Conservation (phyloP, 2,888 invertebrate species). For the Camponotus fellah region DNA sequence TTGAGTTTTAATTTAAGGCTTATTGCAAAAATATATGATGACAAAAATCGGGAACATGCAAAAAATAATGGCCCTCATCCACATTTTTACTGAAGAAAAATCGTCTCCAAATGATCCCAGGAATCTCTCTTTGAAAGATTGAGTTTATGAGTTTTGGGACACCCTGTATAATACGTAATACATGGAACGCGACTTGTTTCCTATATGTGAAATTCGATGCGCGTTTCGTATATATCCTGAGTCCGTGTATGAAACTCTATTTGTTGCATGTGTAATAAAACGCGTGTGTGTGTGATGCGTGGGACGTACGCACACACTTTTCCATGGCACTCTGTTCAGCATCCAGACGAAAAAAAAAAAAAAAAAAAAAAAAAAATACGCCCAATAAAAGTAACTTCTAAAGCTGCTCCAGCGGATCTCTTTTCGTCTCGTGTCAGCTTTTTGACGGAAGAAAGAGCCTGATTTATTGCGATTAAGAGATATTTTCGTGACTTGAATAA, state of each 20-base stretch:
- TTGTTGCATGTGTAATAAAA: background rate
- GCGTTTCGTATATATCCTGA: background rate
- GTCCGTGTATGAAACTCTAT: slow-evolving; percentile 30
- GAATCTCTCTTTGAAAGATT: too few relatives aligned
- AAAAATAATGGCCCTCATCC: too few relatives aligned
- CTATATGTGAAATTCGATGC: background rate
- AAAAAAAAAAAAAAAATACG: slow-evolving; percentile 67
- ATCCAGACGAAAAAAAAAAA: slow-evolving; percentile 75
- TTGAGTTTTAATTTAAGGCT: too few relatives aligned
- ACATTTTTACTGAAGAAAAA: too few relatives aligned
- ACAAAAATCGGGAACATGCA: too few relatives aligned
- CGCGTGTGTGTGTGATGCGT: slow-evolving; percentile 9
- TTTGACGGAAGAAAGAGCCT: slow-evolving; percentile 23
- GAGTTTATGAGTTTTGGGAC: too few relatives aligned
- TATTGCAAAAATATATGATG: too few relatives aligned
- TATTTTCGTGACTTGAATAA: slow-evolving; percentile 28
- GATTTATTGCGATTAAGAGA: slow-evolving; percentile 37
- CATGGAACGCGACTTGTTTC: background rate
- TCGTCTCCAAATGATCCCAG: too few relatives aligned
- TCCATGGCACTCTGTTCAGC: slow-evolving; percentile 68
- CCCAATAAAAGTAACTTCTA: slow-evolving; percentile 79
- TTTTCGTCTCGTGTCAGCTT: slow-evolving; percentile 51
- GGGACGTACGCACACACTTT: slow-evolving; percentile 63
- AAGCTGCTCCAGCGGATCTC: slow-evolving; percentile 76
- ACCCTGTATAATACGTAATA: too few relatives aligned